Conservation (phyloP, 2,888 invertebrate genomes). For the Agelastica alni region DNA sequence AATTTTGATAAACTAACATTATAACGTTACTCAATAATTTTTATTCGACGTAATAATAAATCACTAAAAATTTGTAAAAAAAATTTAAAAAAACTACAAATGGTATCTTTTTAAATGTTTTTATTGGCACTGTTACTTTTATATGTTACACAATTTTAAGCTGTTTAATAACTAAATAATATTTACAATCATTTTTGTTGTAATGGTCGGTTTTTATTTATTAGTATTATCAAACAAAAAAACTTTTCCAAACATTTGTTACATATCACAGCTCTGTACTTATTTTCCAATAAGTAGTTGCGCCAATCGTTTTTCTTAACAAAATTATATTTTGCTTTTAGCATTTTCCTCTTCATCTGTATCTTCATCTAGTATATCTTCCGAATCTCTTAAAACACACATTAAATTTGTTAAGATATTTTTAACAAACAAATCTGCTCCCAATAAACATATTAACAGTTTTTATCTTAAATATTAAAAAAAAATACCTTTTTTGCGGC, state of each 20-base stretch:
- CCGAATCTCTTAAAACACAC: not conserved
- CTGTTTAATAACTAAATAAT: constrained; percentile 5
- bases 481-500: too few relatives aligned
- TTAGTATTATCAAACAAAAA: not conserved
- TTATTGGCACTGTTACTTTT: constrained; percentile 12
- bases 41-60: too few relatives aligned
- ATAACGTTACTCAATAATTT: too few relatives aligned
- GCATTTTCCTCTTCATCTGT: not conserved
- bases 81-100: too few relatives aligned
- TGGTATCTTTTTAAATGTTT: too few relatives aligned
- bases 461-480: too few relatives aligned
- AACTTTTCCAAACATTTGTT: not conserved
- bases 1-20: too few relatives aligned
- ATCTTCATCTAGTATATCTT: not conserved
- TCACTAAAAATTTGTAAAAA: too few relatives aligned
- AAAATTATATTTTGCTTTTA: not conserved
- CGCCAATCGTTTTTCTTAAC: not conserved
- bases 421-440: too few relatives aligned
- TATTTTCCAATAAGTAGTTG: not conserved
- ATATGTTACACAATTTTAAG: constrained; percentile 12
- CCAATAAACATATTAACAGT: too few relatives aligned
- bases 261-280: constrained; percentile 2
- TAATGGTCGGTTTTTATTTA: not conserved
- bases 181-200: not conserved
- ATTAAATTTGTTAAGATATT: too few relatives aligned